These are phyloP conservation scores for Aporophyla lueneburgensis DNA, from an alignment of 2,888 invertebrate genomes.

Conservation along the genomic window DNA sequence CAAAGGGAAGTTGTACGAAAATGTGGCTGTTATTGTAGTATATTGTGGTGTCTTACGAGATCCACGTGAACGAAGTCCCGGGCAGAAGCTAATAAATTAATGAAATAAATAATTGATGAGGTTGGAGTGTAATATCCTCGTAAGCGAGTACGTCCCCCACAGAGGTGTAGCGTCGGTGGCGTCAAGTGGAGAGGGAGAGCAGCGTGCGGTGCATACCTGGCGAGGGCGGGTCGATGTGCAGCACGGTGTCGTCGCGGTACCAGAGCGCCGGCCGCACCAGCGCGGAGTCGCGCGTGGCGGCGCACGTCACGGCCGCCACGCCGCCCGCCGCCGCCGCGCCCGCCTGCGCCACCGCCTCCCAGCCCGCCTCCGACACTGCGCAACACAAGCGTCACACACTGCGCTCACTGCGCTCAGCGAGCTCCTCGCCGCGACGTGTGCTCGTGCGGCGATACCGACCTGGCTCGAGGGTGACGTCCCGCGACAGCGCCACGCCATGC, in stretches of 20 bases:
- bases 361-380: constrained; percentile 74
- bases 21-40: no score
- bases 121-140: not conserved
- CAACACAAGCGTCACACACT: constrained; percentile 1
- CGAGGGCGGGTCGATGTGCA: constrained; percentile 88
- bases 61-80: no score
- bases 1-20: no score
- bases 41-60: no score
- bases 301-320: constrained; percentile 79
- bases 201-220: constrained; percentile 78
- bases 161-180: no score
- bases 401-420: not conserved
- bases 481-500: constrained; percentile 94
- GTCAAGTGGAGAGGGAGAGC: no score
- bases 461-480: constrained; percentile 94
- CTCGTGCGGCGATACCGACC: constrained; percentile 85
- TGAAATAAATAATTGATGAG: not conserved
- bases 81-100: no score
- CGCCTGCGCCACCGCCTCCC: constrained; percentile 74
- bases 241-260: constrained; percentile 77
- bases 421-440: not conserved
- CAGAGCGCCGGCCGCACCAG: constrained; percentile 73
- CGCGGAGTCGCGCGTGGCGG: constrained; percentile 58
- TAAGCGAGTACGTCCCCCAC: not conserved
- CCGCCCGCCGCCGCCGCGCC: constrained; percentile 74